Conservation (phyloP, 1,140 invertebrate genomes). For the Microplitis mediator region DNA sequence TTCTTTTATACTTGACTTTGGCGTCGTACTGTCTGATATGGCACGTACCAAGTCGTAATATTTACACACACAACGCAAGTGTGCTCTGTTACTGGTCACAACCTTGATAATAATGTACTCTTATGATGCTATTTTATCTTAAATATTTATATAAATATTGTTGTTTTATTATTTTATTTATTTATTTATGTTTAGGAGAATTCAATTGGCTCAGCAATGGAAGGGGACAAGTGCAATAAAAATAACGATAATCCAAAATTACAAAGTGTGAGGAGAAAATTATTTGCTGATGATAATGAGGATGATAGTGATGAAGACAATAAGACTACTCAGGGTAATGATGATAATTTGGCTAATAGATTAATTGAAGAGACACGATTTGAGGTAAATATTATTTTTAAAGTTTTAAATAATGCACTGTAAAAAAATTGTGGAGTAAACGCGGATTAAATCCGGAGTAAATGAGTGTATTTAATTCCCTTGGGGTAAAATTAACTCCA, state of each 20-base stretch:
- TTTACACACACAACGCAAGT: constrained; percentile 1
- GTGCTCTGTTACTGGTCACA: neutral
- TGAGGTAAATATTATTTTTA: constrained; percentile 2
- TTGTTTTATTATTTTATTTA: constrained; percentile 3
- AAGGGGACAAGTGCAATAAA: constrained; percentile 45
- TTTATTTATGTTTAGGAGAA: constrained; percentile 34
- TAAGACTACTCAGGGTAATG: neutral
- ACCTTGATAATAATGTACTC: neutral
- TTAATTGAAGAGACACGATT: constrained; percentile 35
- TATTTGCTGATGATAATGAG: constrained; percentile 43
- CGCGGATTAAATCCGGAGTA: too few species aligned
- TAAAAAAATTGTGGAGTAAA: too few species aligned
- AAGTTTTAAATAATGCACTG: neutral
- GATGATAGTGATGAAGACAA: neutral
- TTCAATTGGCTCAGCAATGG: constrained; percentile 47
- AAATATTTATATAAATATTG: too few species aligned
- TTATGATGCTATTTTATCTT: neutral
- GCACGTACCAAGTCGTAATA: neutral
- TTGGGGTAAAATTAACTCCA: too few species aligned
- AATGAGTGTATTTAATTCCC: too few species aligned
- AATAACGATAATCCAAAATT: constrained; percentile 37
- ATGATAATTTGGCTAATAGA: constrained; percentile 29
- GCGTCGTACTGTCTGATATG: constrained; percentile 3
- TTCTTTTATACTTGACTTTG: neutral
- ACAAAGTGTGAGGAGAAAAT: constrained; percentile 43